Conservation (phyloP, 2,113 vertebrate species). For the Litocranius walleri region DNA sequence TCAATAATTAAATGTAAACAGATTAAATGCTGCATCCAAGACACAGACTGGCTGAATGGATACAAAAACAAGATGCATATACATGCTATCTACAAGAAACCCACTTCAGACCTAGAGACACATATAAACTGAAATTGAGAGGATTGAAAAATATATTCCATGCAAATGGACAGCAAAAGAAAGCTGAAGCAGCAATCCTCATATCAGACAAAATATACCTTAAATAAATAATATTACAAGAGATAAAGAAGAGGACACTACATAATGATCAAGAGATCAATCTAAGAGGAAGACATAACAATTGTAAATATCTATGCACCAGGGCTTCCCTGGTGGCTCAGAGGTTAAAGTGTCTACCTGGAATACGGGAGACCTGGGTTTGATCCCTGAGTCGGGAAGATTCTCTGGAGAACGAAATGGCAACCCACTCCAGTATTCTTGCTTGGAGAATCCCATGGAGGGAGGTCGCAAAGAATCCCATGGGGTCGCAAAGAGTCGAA, state of each 20-base stretch:
- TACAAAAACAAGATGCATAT: not conserved
- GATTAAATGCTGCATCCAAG: not conserved
- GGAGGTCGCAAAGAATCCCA: no score
- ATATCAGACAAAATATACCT: not conserved
- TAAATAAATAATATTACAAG: not conserved
- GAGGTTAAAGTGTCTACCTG: no score
- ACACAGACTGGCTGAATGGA: not conserved
- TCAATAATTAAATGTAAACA: not conserved
- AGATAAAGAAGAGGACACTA: not conserved
- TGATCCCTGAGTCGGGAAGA: accelerated
- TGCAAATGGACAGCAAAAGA: not conserved
- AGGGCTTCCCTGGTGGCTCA: no score
- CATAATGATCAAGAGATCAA: not conserved
- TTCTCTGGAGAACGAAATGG: no score
- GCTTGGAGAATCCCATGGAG: no score
- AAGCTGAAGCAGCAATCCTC: not conserved
- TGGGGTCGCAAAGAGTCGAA: no score
- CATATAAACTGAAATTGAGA: not conserved
- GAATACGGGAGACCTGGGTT: no score
- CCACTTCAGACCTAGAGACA: not conserved
- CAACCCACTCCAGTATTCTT: no score
- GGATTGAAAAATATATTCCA: not conserved
- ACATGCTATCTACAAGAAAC: not conserved
- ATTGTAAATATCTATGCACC: not conserved
- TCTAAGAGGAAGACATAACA: not conserved